phyloP scores from a whole-genome alignment of 2,797 vertebrate genomes.

The Psittacula echo region DNA sequence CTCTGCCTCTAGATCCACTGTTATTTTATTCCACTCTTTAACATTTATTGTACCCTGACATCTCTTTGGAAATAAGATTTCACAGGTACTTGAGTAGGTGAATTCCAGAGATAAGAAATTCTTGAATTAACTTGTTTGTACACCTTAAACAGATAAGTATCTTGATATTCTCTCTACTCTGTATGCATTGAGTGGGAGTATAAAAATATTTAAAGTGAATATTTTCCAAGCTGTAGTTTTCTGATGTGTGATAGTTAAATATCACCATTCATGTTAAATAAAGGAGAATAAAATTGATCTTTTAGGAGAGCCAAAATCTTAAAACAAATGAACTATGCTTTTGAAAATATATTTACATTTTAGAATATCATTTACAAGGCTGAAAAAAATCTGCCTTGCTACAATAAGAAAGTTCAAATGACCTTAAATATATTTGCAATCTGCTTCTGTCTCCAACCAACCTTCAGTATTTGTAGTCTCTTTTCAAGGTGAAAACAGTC shows the following conservation, averaged over 20 bases:
- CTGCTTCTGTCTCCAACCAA: slow-evolving; percentile 72
- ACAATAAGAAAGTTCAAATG: slow-evolving; percentile 56
- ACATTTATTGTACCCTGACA: slow-evolving; percentile 1
- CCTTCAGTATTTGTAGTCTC: slow-evolving; percentile 46
- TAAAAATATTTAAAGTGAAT: slow-evolving; percentile 55
- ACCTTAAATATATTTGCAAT: slow-evolving; percentile 67
- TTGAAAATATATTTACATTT: slow-evolving; percentile 24
- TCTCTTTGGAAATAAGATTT: slow-evolving; percentile 57
- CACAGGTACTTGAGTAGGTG: slow-evolving; percentile 35
- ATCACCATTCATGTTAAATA: not conserved
- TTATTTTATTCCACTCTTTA: slow-evolving; percentile 21
- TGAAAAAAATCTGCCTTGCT: slow-evolving; percentile 19
- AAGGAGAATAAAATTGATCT: not conserved
- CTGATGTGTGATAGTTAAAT: not conserved
- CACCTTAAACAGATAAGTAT: slow-evolving; percentile 63
- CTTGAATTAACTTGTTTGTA: slow-evolving; percentile 63
- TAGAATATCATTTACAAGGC: slow-evolving; percentile 25
- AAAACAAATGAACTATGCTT: not conserved
- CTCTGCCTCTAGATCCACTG: slow-evolving; percentile 3
- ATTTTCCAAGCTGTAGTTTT: slow-evolving; percentile 21
- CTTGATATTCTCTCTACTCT: slow-evolving; percentile 58
- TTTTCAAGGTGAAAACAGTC: slow-evolving; percentile 83
- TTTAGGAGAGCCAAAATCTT: not conserved
- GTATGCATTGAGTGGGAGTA: slow-evolving; percentile 56
- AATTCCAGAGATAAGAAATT: slow-evolving; percentile 62